phyloP scores from a whole-genome alignment of 1,140 invertebrate genomes.

The Calliphora vicina region DNA sequence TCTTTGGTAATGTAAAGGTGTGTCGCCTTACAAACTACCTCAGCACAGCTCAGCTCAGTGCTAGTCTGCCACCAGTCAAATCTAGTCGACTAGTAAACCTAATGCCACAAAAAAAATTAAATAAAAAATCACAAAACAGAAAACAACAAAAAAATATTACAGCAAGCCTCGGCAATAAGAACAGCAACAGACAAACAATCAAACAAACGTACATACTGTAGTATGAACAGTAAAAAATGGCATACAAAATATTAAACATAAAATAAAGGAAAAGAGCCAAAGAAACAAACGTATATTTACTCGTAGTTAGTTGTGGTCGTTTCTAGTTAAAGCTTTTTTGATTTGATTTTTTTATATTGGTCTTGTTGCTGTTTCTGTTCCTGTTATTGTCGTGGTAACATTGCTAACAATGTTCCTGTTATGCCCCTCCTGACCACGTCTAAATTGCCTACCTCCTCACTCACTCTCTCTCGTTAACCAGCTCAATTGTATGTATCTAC shows the following conservation, averaged over 20 bases:
- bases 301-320: neutral
- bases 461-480: neutral
- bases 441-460: neutral
- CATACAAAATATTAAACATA: neutral
- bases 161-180: neutral
- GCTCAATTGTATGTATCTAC: neutral
- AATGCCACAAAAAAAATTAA: no score
- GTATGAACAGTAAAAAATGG: neutral
- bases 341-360: neutral
- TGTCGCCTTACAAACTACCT: neutral
- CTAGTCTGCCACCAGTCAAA: neutral
- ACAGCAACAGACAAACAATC: neutral
- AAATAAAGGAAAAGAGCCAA: neutral
- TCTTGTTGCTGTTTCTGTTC: neutral
- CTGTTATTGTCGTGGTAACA: neutral
- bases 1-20: neutral
- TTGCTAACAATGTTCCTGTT: neutral
- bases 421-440: neutral
- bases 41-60: neutral
- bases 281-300: neutral
- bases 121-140: neutral
- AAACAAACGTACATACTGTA: no score
- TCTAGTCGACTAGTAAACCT: neutral
- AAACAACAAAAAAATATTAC: neutral
- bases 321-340: neutral